phyloP scores from a whole-genome alignment of 2,888 invertebrate genomes.

The Brenthis ino region DNA sequence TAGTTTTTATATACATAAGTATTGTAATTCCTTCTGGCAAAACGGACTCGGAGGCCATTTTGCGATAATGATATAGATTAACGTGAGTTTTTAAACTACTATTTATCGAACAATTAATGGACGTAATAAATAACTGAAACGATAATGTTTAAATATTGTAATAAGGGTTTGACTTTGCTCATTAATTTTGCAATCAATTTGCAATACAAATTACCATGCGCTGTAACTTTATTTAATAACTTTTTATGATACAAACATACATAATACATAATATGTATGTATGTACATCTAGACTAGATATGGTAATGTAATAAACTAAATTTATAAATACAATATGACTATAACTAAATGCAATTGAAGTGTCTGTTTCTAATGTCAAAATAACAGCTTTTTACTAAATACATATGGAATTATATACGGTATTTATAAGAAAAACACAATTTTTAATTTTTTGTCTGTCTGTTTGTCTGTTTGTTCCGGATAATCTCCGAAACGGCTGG shows the following conservation, averaged over 20 bases:
- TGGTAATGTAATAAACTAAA: no score
- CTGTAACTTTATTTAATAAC: constrained; percentile 11
- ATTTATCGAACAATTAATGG: constrained; percentile 38
- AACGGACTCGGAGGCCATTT: not conserved
- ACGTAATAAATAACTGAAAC: constrained; percentile 34
- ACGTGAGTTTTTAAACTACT: constrained; percentile 22
- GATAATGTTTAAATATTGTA: constrained; percentile 36
- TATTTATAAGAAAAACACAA: no score
- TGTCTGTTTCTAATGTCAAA: no score
- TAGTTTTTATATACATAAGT: not conserved
- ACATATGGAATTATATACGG: no score
- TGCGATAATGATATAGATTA: constrained; percentile 8
- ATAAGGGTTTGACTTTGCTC: constrained; percentile 27
- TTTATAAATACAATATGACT: no score
- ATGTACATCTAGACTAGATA: not conserved
- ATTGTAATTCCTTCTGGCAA: not conserved
- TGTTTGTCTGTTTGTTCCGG: no score
- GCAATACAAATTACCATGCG: constrained; percentile 7
- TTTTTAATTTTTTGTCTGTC: no score
- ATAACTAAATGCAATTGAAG: no score
- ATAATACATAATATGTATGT: not conserved
- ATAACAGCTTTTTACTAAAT: no score
- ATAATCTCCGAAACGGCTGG: no score
- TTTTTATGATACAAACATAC: not conserved
- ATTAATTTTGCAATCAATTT: constrained; percentile 30